Evolutionary conservation across 1,140 invertebrate species (phyloP), one percentile per base, ranked within the genome.

Genomic region (Asobara japonica): DNA sequence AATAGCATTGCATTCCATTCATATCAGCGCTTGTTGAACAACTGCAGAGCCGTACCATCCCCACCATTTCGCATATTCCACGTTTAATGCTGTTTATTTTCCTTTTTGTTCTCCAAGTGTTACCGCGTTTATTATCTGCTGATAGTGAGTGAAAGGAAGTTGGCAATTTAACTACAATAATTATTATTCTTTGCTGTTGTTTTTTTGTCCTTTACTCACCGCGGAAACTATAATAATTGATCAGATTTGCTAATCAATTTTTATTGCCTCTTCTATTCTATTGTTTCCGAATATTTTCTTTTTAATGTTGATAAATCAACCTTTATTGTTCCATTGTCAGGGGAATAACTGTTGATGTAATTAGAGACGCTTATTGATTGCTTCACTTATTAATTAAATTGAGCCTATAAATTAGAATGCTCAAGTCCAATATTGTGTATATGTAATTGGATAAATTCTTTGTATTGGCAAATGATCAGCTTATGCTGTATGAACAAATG

Each of bases 1-100:
- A 83, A 84, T 83, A 80, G 81, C 79, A 82, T 84, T 79, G 82
- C 83, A 84, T 84, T 84, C 83, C 82, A 82, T 83, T 84, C 79
- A 77, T 84, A 84, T 84, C 82, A 82, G 79, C 76, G 78, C 51
- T 83, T 75, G 79, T 65, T 74, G 16, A 64, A 48, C 73, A 72
- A 71, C 74, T 64, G 74, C 77, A 56, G 38, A 48, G 33, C 66
- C 38, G n/a, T n/a, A n/a, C n/a, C 51, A 68, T 72, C 29, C 65
- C 38, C 38, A 45, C 65, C 27, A 25, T 8, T 27, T 30, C 13
- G 8, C 51, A 56, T 56, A 56, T 56, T 56, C 13, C 11, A 16
- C 51, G 51, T 56, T 56, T 56, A 11, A 56, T 25, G 22, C 11
- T 56, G 13, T 56, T 56, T 20, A 22, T 56, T 56, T 56, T 56